A percentile compares a stretch with the other conserved stretches of the same genome.
These are phyloP conservation scores for Carpatolechia fugitivella DNA, from an alignment of 2,888 invertebrate genomes.

Conservation along the genomic window DNA sequence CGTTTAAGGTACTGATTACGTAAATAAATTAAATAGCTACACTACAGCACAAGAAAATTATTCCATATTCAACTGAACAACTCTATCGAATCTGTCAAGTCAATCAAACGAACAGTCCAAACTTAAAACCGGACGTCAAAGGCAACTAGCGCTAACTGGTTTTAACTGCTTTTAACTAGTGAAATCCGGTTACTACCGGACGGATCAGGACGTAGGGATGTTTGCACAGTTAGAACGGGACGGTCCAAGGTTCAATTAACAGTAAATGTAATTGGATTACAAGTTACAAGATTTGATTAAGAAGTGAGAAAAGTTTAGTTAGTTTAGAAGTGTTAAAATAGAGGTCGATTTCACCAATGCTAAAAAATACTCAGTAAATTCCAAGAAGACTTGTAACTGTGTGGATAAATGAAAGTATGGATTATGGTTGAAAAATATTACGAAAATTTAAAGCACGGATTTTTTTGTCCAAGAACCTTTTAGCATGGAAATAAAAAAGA, in stretches of 20 bases:
- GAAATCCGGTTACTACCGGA: slow-evolving; percentile 43
- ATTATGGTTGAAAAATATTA: too few relatives aligned
- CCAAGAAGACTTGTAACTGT: too few relatives aligned
- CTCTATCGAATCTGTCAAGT: not conserved
- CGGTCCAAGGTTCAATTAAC: not conserved
- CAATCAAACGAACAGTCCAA: slow-evolving; percentile 3
- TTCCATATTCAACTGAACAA: not conserved
- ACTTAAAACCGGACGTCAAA: slow-evolving; percentile 12
- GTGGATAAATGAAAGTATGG: too few relatives aligned
- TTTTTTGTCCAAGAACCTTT: too few relatives aligned
- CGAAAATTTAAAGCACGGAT: too few relatives aligned
- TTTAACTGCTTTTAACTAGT: slow-evolving; percentile 38
- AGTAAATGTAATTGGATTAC: not conserved
- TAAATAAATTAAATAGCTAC: not conserved
- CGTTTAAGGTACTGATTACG: too few relatives aligned
- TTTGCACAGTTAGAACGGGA: not conserved
- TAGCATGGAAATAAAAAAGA: too few relatives aligned
- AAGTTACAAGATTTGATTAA: not conserved
- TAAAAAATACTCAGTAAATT: too few relatives aligned
- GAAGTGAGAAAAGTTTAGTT: not conserved
- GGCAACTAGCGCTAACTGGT: slow-evolving; percentile 31
- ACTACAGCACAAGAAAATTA: not conserved
- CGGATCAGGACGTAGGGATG: slow-evolving; percentile 19
- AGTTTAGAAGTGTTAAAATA: too few relatives aligned
- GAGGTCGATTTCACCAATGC: too few relatives aligned